These are phyloP conservation scores for Lasioglossum oenotherae DNA, from an alignment of 2,888 invertebrate genomes.

Conservation along the genomic window DNA sequence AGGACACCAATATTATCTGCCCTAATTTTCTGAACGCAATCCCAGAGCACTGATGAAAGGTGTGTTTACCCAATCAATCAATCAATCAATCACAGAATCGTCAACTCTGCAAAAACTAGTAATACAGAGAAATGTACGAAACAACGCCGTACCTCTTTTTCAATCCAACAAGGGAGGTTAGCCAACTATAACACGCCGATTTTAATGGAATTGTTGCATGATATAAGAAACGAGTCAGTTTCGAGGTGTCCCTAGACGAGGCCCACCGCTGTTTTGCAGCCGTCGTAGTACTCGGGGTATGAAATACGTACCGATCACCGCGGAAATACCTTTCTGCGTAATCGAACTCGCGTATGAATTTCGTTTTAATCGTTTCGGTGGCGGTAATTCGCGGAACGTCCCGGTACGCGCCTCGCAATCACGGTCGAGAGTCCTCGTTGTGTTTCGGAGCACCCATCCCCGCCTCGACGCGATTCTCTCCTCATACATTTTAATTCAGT, in stretches of 20 bases:
- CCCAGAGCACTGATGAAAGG: background rate
- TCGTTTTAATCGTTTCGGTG: slow-evolving; percentile 43
- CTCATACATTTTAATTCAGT: slow-evolving; percentile 67
- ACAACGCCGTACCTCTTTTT: background rate
- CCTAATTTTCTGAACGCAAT: background rate
- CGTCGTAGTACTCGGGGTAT: background rate
- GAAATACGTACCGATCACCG: background rate
- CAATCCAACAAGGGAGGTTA: background rate
- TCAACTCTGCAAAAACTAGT: background rate
- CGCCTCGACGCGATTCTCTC: slow-evolving; percentile 48
- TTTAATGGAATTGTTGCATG: no score
- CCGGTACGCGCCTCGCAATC: slow-evolving; percentile 1
- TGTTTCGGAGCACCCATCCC: slow-evolving; percentile 39
- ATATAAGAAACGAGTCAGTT: background rate
- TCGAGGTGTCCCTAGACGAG: background rate
- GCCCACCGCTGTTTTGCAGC: background rate
- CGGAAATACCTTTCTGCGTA: slow-evolving; percentile 9
- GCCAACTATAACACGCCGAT: no score
- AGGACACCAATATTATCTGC: background rate
- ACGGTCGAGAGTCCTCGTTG: slow-evolving; percentile 41
- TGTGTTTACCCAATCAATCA: background rate
- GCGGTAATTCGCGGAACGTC: slow-evolving; percentile 22
- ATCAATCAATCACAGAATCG: background rate
- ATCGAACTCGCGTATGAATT: slow-evolving; percentile 39
- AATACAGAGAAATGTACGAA: background rate